Percentiles rank a stretch among this genome's conserved stretches.
These are phyloP conservation scores for Dastarcus helophoroides DNA, from an alignment of 2,888 invertebrate genomes.

Conservation along the genomic window DNA sequence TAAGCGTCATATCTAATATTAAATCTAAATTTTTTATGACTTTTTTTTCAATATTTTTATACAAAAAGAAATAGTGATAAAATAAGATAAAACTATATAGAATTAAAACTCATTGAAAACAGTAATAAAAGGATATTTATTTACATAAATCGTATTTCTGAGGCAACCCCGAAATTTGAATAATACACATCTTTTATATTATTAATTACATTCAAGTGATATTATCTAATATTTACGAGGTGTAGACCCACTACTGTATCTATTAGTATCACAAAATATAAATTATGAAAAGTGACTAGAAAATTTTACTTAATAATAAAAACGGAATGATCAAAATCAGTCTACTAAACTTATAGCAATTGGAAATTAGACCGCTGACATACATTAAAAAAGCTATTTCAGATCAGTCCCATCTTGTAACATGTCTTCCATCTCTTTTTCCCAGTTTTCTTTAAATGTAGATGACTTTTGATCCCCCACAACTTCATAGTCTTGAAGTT, in stretches of 20 bases:
- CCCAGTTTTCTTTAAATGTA: slow-evolving; percentile 34
- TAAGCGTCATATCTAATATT: neutral
- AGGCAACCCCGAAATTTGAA: too few relatives aligned
- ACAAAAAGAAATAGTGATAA: slow-evolving; percentile 5
- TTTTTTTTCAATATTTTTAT: slow-evolving; percentile 4
- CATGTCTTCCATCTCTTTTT: slow-evolving; percentile 36
- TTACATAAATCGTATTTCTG: slow-evolving; percentile 1
- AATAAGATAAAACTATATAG: slow-evolving; percentile 1
- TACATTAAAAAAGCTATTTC: slow-evolving; percentile 23
- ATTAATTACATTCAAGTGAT: slow-evolving; percentile 11
- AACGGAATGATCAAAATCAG: slow-evolving; percentile 14
- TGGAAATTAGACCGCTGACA: slow-evolving; percentile 4
- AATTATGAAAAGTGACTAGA: slow-evolving; percentile 14
- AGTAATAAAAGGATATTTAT: neutral
- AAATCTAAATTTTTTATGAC: slow-evolving; percentile 2
- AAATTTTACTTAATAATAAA: slow-evolving; percentile 6
- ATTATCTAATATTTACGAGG: slow-evolving; percentile 12
- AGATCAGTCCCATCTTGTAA: slow-evolving; percentile 33
- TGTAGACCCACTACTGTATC: slow-evolving; percentile 14
- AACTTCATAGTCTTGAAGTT: slow-evolving; percentile 90
- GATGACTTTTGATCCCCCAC: slow-evolving; percentile 50
- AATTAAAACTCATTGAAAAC: slow-evolving; percentile 1
- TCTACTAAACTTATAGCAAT: slow-evolving; percentile 8
- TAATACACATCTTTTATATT: slow-evolving; percentile 1
- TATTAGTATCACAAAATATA: slow-evolving; percentile 3